These are phyloP conservation scores for Cheilosia vernalis DNA, from an alignment of 2,888 invertebrate species.

Conservation along the genomic window DNA sequence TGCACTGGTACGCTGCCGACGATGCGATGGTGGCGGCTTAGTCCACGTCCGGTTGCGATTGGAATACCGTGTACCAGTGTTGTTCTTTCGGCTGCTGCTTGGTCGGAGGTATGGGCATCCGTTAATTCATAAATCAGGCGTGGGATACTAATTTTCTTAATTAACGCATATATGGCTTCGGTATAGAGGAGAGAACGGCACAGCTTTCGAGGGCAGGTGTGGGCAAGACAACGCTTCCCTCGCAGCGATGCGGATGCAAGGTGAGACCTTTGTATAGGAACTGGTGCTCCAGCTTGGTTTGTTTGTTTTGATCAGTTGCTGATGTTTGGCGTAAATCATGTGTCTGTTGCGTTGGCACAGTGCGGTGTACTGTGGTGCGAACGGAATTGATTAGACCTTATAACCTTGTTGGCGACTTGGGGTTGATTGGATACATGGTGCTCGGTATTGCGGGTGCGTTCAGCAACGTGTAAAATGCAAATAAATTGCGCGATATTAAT, in stretches of 20 bases:
- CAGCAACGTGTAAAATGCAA: conserved; percentile 27
- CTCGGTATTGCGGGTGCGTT: conserved; percentile 33
- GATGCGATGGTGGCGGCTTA: conserved; percentile 30
- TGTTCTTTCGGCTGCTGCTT: conserved; percentile 3
- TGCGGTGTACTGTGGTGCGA: conserved; percentile 30
- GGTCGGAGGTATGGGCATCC: conserved; percentile 54
- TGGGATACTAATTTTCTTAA: conserved; percentile 80
- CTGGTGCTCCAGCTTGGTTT: conserved; percentile 32
- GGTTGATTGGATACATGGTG: conserved; percentile 49
- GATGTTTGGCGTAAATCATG: conserved; percentile 66
- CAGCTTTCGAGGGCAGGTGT: conserved; percentile 39
- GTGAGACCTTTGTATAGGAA: conserved; percentile 58
- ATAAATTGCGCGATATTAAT: conserved; percentile 58
- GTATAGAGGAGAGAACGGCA: background rate
- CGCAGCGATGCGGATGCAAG: conserved; percentile 55
- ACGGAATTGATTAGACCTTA: conserved; percentile 71
- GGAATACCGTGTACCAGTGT: conserved; percentile 54
- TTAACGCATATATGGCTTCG: conserved; percentile 78
- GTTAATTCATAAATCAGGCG: conserved; percentile 80
- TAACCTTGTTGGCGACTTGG: conserved; percentile 54
- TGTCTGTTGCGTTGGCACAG: conserved; percentile 7
- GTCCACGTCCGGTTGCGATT: conserved; percentile 70
- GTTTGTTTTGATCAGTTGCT: conserved; percentile 71
- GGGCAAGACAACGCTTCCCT: background rate
- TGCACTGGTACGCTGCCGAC: conserved; percentile 18